phyloP scores from a whole-genome alignment of 37 sponge, comb jelly and placozoan genomes.

The Theonella swinhoei region DNA sequence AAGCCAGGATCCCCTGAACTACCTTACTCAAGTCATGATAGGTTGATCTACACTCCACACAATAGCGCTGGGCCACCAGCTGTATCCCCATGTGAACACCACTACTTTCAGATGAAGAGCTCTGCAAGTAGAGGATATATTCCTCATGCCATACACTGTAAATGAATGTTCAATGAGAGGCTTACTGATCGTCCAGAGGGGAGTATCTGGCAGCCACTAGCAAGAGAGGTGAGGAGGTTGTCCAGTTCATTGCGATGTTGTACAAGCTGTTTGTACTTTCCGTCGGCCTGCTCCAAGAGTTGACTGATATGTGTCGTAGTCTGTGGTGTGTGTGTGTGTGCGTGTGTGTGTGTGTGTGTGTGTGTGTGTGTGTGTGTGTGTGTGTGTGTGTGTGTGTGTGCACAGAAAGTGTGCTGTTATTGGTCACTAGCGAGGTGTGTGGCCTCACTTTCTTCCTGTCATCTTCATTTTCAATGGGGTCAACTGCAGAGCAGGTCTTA shows the following conservation, averaged over 20 bases:
- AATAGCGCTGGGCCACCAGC: slow-evolving; percentile 80
- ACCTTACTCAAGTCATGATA: slow-evolving; percentile 84
- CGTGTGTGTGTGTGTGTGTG: slow-evolving; percentile 1
- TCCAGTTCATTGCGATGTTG: slow-evolving; percentile 79
- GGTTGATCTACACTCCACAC: slow-evolving; percentile 75
- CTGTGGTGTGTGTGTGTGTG: slow-evolving; percentile 9
- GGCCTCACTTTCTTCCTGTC: slow-evolving; percentile 77
- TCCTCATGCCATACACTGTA: too few species aligned
- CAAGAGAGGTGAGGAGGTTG: slow-evolving; percentile 53
- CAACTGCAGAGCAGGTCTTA: slow-evolving; percentile 82
- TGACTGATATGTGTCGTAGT: slow-evolving; percentile 71
- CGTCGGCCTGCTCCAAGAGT: slow-evolving; percentile 84
- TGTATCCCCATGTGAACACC: slow-evolving; percentile 80
- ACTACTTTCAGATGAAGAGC: background rate
- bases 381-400: slow-evolving; percentile 1
- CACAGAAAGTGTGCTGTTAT: background rate
- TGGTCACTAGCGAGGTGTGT: background rate
- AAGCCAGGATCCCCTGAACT: slow-evolving; percentile 81
- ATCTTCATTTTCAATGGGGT: slow-evolving; percentile 92
- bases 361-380: background rate
- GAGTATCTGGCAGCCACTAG: slow-evolving; percentile 22
- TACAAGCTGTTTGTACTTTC: slow-evolving; percentile 76
- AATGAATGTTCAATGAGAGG: too few species aligned
- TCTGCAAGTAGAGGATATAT: background rate
- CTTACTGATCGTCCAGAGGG: background rate